These are phyloP conservation scores for Chaetogeoica ovagalla DNA, from an alignment of 2,888 invertebrate genomes.

Conservation along the genomic window DNA sequence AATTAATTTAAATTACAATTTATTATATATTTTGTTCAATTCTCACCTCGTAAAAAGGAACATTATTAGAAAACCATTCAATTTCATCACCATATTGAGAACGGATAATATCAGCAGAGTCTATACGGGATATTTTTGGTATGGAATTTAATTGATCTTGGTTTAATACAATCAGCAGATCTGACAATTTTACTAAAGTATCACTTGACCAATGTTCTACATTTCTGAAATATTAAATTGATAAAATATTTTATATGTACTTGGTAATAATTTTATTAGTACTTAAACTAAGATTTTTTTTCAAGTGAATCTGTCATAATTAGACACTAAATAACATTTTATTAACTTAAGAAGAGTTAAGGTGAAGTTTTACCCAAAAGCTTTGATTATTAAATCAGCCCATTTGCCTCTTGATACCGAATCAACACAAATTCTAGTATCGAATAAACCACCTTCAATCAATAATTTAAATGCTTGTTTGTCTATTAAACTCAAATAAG, in stretches of 20 bases:
- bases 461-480: slow-evolving; percentile 35
- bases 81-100: slow-evolving; percentile 36
- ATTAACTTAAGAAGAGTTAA: not conserved
- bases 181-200: slow-evolving; percentile 37
- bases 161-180: slow-evolving; percentile 47
- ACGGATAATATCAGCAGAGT: slow-evolving; percentile 38
- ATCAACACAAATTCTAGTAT: slow-evolving; percentile 41
- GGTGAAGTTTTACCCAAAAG: slow-evolving; percentile 42
- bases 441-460: slow-evolving; percentile 35
- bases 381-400: slow-evolving; percentile 35
- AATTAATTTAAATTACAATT: not conserved
- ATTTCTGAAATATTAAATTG: slow-evolving; percentile 16
- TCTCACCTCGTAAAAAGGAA: slow-evolving; percentile 44
- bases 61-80: slow-evolving; percentile 30
- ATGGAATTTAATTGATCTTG: slow-evolving; percentile 33
- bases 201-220: slow-evolving; percentile 32
- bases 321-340: too few relatives aligned
- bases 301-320: too few relatives aligned
- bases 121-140: slow-evolving; percentile 35
- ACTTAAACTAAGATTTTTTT: not conserved
- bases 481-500: slow-evolving; percentile 20
- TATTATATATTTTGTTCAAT: not conserved
- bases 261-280: not conserved
- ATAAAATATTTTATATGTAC: not conserved
- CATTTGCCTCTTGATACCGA: slow-evolving; percentile 32